A percentile compares a stretch with the other conserved stretches of the same genome.
Conservation (phyloP, 2,113 vertebrate genomes). For the Gymnobelideus leadbeateri region DNA sequence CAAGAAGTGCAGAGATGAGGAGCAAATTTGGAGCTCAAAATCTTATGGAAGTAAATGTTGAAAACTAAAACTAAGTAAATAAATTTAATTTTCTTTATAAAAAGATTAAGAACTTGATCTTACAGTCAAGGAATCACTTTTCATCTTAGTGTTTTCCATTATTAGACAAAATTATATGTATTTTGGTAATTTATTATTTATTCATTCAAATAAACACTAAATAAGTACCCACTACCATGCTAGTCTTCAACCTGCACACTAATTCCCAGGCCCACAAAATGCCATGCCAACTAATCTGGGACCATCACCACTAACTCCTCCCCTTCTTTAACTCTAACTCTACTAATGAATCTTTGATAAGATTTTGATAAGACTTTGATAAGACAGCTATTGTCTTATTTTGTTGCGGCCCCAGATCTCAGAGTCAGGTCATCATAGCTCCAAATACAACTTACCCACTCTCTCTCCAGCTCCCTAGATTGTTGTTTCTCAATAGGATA, state of each 20-base stretch:
- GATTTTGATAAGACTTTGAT: too few species aligned
- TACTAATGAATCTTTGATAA: background rate
- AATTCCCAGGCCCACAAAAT: background rate
- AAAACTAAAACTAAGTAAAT: too few species aligned
- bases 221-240: background rate
- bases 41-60: too few species aligned
- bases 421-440: background rate
- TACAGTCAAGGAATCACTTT: background rate
- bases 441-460: background rate
- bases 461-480: background rate
- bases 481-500: background rate
- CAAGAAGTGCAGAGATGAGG: too few species aligned
- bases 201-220: constrained; percentile 25
- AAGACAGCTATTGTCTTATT: background rate
- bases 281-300: background rate
- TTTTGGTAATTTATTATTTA: constrained; percentile 2
- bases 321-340: background rate
- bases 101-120: background rate
- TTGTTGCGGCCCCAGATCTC: background rate
- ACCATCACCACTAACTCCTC: background rate
- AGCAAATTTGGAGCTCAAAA: too few species aligned
- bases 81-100: too few species aligned
- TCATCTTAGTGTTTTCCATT: background rate
- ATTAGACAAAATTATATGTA: background rate
- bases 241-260: background rate